phyloP scores from a whole-genome alignment of 2,113 vertebrate genomes.

The Sminthopsis crassicaudata region DNA sequence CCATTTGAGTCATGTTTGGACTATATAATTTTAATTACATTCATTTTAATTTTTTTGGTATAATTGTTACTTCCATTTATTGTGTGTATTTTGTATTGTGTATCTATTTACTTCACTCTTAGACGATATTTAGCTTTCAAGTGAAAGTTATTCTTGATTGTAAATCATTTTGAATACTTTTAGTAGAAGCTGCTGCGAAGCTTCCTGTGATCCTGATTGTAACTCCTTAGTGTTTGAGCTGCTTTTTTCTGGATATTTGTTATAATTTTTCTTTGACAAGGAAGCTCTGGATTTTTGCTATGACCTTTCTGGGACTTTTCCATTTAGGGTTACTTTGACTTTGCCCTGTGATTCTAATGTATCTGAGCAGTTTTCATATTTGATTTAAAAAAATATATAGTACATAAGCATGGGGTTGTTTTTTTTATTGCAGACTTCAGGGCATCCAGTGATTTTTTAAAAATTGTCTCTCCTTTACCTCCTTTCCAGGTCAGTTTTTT shows the following conservation, averaged over 20 bases:
- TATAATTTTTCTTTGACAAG: neutral
- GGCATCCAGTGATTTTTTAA: neutral
- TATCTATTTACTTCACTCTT: neutral
- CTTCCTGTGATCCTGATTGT: neutral
- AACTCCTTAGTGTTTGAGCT: neutral
- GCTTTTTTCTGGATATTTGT: neutral
- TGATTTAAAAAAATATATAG: neutral
- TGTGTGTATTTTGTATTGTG: neutral
- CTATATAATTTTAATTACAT: neutral
- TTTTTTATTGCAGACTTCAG: neutral
- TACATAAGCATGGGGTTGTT: neutral
- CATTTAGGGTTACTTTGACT: neutral
- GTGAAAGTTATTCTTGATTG: neutral
- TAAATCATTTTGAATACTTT: neutral
- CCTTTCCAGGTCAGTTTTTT: neutral
- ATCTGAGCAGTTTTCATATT: neutral
- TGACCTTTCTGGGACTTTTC: neutral
- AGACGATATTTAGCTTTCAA: neutral
- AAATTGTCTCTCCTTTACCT: neutral
- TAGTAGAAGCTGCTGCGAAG: neutral
- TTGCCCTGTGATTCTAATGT: neutral
- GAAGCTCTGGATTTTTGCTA: neutral
- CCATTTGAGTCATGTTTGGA: neutral
- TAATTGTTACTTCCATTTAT: neutral
- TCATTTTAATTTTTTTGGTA: neutral